Conservation (phyloP, 2,113 vertebrate genomes). For the Picathartes gymnocephalus region DNA sequence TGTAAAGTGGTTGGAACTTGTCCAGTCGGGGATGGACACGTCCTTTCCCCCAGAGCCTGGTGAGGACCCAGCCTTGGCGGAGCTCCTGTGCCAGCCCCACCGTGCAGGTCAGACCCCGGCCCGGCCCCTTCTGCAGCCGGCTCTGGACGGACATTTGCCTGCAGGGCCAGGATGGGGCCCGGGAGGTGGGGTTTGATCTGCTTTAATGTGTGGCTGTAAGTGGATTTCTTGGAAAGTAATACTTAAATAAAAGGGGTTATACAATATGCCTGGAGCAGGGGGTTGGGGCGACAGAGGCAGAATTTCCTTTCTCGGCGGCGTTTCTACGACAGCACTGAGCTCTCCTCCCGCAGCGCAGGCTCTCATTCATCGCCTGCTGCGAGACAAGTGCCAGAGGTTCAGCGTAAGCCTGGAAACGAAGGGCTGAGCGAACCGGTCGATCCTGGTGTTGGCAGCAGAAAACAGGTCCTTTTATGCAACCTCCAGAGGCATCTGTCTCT, state of each 20-base stretch:
- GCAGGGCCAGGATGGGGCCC: background rate
- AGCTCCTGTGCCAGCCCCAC: background rate
- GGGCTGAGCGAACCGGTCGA: background rate
- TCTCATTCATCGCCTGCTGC: background rate
- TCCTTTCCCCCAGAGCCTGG: background rate
- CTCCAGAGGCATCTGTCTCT: background rate
- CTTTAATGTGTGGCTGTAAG: background rate
- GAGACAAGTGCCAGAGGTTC: background rate
- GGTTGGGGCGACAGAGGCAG: background rate
- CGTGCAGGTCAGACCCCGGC: background rate
- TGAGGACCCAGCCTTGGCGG: background rate
- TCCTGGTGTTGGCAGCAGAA: background rate
- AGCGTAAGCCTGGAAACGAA: background rate
- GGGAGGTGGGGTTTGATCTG: background rate
- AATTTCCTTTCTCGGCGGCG: background rate
- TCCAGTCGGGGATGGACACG: background rate
- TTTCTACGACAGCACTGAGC: constrained; percentile 46
- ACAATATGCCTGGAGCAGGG: constrained; percentile 5
- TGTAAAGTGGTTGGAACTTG: background rate
- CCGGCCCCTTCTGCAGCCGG: background rate
- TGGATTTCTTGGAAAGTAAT: constrained; percentile 22
- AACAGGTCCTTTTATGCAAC: background rate
- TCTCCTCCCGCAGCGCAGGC: background rate
- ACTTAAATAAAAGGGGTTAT: constrained; percentile 33
- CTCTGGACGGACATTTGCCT: background rate